Percentiles rank a stretch among this genome's conserved stretches.
These are phyloP conservation scores for Drosophila virilis DNA, from an alignment of 1,140 invertebrate species.

Conservation along the genomic window DNA sequence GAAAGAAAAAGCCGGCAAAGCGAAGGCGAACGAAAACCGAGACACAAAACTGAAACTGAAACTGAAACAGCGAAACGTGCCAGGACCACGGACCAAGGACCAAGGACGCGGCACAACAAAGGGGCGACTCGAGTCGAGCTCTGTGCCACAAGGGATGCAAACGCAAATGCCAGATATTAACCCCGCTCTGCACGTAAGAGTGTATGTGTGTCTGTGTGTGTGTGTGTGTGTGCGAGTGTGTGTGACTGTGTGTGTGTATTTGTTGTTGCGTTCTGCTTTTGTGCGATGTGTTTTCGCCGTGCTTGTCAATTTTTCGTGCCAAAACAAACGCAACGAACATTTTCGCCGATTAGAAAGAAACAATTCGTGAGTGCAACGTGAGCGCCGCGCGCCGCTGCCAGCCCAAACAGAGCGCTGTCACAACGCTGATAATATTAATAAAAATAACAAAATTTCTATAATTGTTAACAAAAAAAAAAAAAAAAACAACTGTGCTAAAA, in stretches of 20 bases:
- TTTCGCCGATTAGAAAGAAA: constrained; percentile 83
- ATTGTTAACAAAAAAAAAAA: constrained; percentile 26
- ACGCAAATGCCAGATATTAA: constrained; percentile 76
- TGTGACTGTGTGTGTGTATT: constrained; percentile 25
- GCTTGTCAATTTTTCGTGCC: constrained; percentile 77
- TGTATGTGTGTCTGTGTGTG: constrained; percentile 14
- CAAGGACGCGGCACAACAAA: constrained; percentile 63
- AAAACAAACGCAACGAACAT: constrained; percentile 83
- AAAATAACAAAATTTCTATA: constrained; percentile 13
- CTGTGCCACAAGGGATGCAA: constrained; percentile 75
- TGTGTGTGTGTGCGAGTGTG: constrained; percentile 40
- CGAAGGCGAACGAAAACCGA: constrained; percentile 52
- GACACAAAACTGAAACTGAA: constrained; percentile 64
- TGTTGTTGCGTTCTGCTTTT: constrained; percentile 51
- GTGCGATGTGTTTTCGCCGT: constrained; percentile 69
- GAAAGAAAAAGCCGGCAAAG: constrained; percentile 40
- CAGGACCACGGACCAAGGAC: constrained; percentile 62
- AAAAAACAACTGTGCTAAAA: constrained; percentile 4
- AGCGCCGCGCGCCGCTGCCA: constrained; percentile 58
- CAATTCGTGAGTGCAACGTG: constrained; percentile 81
- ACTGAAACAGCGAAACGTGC: constrained; percentile 69
- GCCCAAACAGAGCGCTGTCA: constrained; percentile 3
- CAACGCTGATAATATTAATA: constrained; percentile 37
- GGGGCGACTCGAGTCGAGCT: constrained; percentile 51
- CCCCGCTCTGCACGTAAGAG: constrained; percentile 48